phyloP scores from a whole-genome alignment of 2,797 vertebrate genomes.

The Anniella stebbinsi region DNA sequence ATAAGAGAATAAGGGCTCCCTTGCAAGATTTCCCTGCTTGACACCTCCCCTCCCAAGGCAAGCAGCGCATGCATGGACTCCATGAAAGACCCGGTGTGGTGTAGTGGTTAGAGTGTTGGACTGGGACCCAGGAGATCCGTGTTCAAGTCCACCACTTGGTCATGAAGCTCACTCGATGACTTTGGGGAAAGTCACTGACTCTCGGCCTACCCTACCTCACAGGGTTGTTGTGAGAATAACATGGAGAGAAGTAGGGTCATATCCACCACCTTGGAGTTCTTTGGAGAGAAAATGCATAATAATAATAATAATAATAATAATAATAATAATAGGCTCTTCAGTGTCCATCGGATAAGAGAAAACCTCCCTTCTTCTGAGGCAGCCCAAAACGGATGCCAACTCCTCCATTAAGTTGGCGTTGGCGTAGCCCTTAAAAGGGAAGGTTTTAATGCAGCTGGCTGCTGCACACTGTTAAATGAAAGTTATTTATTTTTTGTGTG shows the following conservation, averaged over 20 bases:
- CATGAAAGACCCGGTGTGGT: background rate
- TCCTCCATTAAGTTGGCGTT: slow-evolving; percentile 82
- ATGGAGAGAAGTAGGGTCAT: too few relatives aligned
- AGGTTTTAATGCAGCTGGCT: slow-evolving; percentile 83
- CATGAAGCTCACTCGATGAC: too few relatives aligned
- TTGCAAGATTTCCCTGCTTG: background rate
- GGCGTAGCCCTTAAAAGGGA: slow-evolving; percentile 83
- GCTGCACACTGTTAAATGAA: slow-evolving; percentile 79
- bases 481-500: slow-evolving; percentile 79
- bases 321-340: too few relatives aligned
- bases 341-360: background rate
- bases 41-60: background rate
- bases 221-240: too few relatives aligned
- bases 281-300: too few relatives aligned
- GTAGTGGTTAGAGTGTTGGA: too few relatives aligned
- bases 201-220: too few relatives aligned
- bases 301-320: too few relatives aligned
- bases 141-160: too few relatives aligned
- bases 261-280: too few relatives aligned
- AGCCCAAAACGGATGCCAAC: slow-evolving; percentile 78
- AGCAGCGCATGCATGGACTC: background rate
- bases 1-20: background rate
- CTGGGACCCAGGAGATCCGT: too few relatives aligned
- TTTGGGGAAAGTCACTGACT: too few relatives aligned
- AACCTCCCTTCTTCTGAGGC: slow-evolving; percentile 61